These are phyloP conservation scores for Ceratina calcarata DNA, from an alignment of 1,140 invertebrate species.

Conservation along the genomic window DNA sequence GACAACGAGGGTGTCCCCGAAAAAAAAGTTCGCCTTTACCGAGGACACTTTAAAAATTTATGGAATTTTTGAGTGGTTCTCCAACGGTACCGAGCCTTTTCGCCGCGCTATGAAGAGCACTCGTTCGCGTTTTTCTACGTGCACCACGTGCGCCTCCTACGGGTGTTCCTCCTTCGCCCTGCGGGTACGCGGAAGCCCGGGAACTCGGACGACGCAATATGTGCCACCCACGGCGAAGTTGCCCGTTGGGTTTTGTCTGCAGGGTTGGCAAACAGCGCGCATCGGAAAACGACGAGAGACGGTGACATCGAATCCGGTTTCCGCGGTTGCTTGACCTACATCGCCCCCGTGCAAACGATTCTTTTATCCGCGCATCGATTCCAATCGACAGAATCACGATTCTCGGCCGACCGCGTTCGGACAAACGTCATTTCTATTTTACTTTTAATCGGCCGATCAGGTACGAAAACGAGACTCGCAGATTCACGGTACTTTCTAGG, in stretches of 20 bases:
- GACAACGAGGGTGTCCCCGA: slow-evolving; percentile 20
- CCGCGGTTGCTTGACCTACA: slow-evolving; percentile 57
- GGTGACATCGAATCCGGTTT: slow-evolving; percentile 28
- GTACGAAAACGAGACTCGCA: no score
- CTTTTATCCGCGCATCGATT: neutral
- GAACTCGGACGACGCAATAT: slow-evolving; percentile 58
- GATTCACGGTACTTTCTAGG: no score
- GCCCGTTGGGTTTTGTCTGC: slow-evolving; percentile 54
- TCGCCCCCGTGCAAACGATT: slow-evolving; percentile 26
- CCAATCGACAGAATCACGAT: neutral
- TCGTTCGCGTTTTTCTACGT: neutral
- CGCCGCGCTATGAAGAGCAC: slow-evolving; percentile 8
- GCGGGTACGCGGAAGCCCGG: neutral
- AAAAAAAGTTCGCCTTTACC: slow-evolving; percentile 67
- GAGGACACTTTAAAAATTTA: slow-evolving; percentile 72
- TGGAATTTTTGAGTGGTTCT: slow-evolving; percentile 75
- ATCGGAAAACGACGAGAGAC: slow-evolving; percentile 66
- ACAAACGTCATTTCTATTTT: no score
- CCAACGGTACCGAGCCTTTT: slow-evolving; percentile 3
- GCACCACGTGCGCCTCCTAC: neutral
- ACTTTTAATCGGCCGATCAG: no score
- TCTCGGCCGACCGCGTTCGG: neutral
- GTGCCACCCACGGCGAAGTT: slow-evolving; percentile 60
- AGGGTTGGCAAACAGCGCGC: slow-evolving; percentile 70
- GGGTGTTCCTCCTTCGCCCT: neutral